Evolutionary conservation across 2,113 vertebrate genomes (phyloP).

Genomic region (Carlito syrichta): DNA sequence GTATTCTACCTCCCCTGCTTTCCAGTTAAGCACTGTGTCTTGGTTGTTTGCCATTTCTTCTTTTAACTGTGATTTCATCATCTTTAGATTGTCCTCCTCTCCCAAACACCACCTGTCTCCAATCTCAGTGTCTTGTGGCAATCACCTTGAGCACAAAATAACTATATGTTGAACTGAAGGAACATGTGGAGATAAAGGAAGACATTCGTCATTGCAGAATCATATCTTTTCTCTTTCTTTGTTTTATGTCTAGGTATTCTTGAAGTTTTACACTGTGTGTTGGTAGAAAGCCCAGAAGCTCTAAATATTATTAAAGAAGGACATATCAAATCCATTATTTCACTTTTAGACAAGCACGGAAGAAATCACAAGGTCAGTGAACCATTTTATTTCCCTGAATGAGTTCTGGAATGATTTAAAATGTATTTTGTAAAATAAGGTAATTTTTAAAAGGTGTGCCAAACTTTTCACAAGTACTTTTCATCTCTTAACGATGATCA

Average conservation of each 20-base stretch:
- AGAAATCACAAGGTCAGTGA: constrained; percentile 93
- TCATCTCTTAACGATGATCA: neutral
- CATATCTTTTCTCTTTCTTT: fast-evolving
- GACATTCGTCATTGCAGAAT: neutral
- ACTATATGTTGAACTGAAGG: neutral
- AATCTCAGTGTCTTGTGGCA: neutral
- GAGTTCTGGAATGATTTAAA: neutral
- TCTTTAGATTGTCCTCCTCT: neutral
- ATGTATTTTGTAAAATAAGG: neutral
- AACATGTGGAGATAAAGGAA: neutral
- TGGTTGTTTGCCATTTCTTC: neutral
- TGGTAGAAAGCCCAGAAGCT: constrained; percentile 97
- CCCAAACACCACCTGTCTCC: neutral
- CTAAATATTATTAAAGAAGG: constrained; percentile 98
- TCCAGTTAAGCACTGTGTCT: neutral
- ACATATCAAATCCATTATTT: constrained; percentile 98
- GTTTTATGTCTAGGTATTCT: constrained; percentile 87
- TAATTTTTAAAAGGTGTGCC: neutral
- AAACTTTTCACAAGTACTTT: neutral
- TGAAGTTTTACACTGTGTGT: constrained; percentile 96
- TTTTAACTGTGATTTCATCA: neutral
- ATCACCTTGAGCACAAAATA: neutral
- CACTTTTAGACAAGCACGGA: constrained; percentile 95
- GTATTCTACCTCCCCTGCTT: too few species aligned
- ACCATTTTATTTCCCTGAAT: neutral